Evolutionary conservation across 2,113 vertebrate species (phyloP), one percentile per base, ranked within the genome.

Genomic region (Panurus biarmicus): DNA sequence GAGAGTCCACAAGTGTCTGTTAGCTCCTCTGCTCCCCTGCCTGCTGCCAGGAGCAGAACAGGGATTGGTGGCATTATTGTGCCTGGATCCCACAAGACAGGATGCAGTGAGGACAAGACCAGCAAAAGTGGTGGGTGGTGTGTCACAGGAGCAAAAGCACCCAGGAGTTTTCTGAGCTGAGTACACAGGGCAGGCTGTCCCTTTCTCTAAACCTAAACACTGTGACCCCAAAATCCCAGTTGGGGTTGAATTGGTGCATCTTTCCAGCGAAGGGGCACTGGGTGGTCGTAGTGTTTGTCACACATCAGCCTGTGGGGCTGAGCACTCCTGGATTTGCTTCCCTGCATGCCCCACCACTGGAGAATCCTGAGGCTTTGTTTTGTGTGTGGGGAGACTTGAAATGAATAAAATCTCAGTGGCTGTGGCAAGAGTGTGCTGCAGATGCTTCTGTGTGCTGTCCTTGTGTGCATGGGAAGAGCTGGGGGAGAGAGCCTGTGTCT

Each of bases 401-500:
- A 29, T 54, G 10, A 95, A 94, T 93, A 96, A 93, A 94, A 62
- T 35, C 23, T 71, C 36, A 36, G 48, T 5, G 18, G 22, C 45
- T 14, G 21, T 64, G 45, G 36, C n/a, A 24, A 11, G 7, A 74
- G 3, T 0, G 1, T 42, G 56, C 36, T 80, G 31, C 64, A 54
- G n/a, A 15, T 65, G 33, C 35, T 2, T 7, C 24, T 7, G 25
- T 3, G 1, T 73, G 3, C 0, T 74, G 35, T 78, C 22, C 23
- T 12, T n/a, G 31, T 7, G 51, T 66, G 48, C 26, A 4, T 0
- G 12, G 26, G 21, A 58, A 60, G 44, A 40, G 28, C n/a, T 42
- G 31, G 20, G 7, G 6, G 11, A 14, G 4, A 22, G 29, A 13
- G 35, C 9, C 24, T 0, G 0, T 47, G 35, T 17, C 29, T 11